Evolutionary conservation across 2,888 invertebrate genomes (phyloP), one percentile per base, ranked within the genome.

Genomic region (Hylaea fasciaria): DNA sequence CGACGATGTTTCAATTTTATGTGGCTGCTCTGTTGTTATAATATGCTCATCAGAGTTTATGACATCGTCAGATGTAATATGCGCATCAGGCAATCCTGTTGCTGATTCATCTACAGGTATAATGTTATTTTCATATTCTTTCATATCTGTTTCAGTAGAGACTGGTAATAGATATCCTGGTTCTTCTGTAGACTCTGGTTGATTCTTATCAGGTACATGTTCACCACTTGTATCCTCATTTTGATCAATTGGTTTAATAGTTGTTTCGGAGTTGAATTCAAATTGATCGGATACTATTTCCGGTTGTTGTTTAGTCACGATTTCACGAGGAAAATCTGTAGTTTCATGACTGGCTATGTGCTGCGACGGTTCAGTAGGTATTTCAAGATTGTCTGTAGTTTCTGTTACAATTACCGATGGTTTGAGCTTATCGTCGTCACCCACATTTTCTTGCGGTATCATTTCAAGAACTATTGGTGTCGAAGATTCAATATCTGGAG

Each of bases 381-480:
- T 52, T 50, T 64, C 68, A 52, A 53, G 45, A 49, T 66, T 55
- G 62, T 70, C 65, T 9, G 64, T 66, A 13, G 63, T 62, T 22
- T 54, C 52, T 57, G 35, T 58, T 43, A 22, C 37, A 57, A 64
- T 63, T 45, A 57, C 59, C 12, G 51, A n/a, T 7, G 17, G 7
- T 41, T 53, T 39, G 48, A 59, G 58, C 8, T 40, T 41, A 14
- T 13, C 32, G 14, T 32, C 41, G 17, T 39, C 37, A 41, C 13
- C 40, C 28, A 32, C n/a, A 13, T 17, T 28, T n/a, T 17, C 17
- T 49, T 44, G 51, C 46, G 54, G 13, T 41, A 54, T 45, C 16
- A 35, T 43, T 13, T 44, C 37, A 32, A 49, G 11, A 44, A 45
- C 35, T 49, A 37, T 49, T 5, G 40, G 5, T 14, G 64, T 54